Evolutionary conservation across 2,888 invertebrate genomes (phyloP).

Genomic region (Leucophenga montana): DNA sequence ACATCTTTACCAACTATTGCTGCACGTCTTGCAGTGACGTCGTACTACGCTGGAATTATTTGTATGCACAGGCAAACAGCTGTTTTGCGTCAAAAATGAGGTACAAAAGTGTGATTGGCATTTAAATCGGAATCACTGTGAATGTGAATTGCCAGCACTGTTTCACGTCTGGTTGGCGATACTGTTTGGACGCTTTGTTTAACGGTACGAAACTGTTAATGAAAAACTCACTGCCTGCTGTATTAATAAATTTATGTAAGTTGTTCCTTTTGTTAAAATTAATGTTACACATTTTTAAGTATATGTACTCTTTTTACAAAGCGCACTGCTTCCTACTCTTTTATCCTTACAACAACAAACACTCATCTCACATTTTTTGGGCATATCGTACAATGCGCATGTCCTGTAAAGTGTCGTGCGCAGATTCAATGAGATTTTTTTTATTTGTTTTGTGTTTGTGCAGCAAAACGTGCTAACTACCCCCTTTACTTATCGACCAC

Average conservation of each 20-base stretch:
- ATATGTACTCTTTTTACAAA: conserved; percentile 37
- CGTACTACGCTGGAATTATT: not conserved
- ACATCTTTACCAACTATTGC: conserved; percentile 34
- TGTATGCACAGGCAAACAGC: conserved; percentile 24
- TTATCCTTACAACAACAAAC: conserved; percentile 3
- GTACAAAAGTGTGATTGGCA: too few species aligned
- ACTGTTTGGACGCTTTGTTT: not conserved
- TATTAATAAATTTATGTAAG: conserved; percentile 32
- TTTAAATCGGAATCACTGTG: not conserved
- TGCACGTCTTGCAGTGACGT: not conserved
- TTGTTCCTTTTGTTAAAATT: not conserved
- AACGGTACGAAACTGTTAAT: not conserved
- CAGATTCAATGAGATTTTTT: conserved; percentile 48
- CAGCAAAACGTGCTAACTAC: not conserved
- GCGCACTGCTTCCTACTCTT: conserved; percentile 55
- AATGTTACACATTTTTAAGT: too few species aligned
- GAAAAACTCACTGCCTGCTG: too few species aligned
- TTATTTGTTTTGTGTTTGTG: not conserved
- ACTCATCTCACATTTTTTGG: not conserved
- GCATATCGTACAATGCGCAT: conserved; percentile 47
- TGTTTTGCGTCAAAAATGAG: not conserved
- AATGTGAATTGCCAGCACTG: not conserved
- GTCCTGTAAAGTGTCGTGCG: conserved; percentile 62
- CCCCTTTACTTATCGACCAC: not conserved
- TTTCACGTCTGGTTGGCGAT: not conserved